phyloP scores from a whole-genome alignment of 2,888 invertebrate species.

The Ryuthela nishihirai region DNA sequence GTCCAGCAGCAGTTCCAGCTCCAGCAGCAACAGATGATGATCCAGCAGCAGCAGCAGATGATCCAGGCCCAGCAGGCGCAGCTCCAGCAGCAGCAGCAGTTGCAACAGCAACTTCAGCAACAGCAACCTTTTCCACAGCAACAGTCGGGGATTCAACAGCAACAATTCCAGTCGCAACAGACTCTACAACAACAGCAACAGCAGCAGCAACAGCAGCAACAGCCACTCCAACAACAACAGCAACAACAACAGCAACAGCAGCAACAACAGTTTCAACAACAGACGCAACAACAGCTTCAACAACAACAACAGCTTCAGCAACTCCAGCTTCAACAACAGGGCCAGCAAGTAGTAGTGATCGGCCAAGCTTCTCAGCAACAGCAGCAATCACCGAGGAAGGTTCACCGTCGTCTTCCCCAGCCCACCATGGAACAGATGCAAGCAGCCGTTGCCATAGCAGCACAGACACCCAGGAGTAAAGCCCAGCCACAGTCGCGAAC shows the following conservation, averaged over 20 bases:
- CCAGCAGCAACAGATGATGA: slow-evolving; percentile 52
- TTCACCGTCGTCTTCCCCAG: slow-evolving; percentile 42
- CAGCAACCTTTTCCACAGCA: slow-evolving; percentile 35
- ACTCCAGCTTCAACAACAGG: slow-evolving; percentile 13
- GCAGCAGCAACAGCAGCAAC: slow-evolving; percentile 42
- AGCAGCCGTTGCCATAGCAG: slow-evolving; percentile 39
- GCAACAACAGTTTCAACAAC: slow-evolving; percentile 27
- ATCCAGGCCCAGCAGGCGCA: slow-evolving; percentile 42
- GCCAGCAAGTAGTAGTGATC: too few relatives aligned
- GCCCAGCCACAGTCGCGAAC: slow-evolving; percentile 11
- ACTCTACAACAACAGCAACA: slow-evolving; percentile 6
- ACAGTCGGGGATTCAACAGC: slow-evolving; percentile 37
- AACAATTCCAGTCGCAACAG: slow-evolving; percentile 27
- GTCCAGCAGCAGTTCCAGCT: slow-evolving; percentile 37
- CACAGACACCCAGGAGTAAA: slow-evolving; percentile 40
- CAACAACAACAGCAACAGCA: slow-evolving; percentile 46
- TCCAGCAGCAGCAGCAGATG: slow-evolving; percentile 45
- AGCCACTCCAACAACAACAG: slow-evolving; percentile 3
- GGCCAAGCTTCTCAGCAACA: slow-evolving; percentile 7
- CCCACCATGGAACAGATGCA: slow-evolving; percentile 43
- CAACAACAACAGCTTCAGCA: slow-evolving; percentile 3
- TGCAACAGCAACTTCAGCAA: slow-evolving; percentile 30
- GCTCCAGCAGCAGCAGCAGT: slow-evolving; percentile 37
- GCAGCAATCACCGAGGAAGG: neutral
- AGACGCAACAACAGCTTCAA: slow-evolving; percentile 46